Evolutionary conservation across 2,797 vertebrate species (phyloP), one percentile per base, ranked within the genome.

Genomic region (Lithobates pipiens): DNA sequence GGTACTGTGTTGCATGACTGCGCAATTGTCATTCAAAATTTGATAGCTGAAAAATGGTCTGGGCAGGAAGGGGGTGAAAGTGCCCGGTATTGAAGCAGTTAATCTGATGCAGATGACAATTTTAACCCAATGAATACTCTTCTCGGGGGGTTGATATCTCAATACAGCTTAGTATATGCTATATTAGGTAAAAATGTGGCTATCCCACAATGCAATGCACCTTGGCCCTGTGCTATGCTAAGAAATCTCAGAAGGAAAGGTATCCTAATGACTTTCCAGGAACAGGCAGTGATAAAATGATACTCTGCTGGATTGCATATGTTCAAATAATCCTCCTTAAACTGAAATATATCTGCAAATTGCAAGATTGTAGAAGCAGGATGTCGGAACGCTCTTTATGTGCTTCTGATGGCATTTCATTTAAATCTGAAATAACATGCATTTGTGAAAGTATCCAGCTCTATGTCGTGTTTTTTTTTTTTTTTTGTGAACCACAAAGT

Each of bases 401-500:
- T 50, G 11, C 34, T 63, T 29, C 34, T 78, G 46, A 44, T 78
- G 46, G 70, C 76, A 57, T 72, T 67, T 34, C 46, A 76, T 85
- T 80, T 36, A 80, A 76, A 34, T 76, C 16, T 79, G 50, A 50
- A 46, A 85, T 36, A 50, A 77, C 57, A 65, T 29, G 39, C 63
- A 72, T 69, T 63, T 72, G 16, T 80, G 67, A 67, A 82, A 73
- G 44, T 27, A 61, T 86, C 65, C 36, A n/a, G 46, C 70, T 81
- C 18, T 76, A 63, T 68, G 77, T 78, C 46, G 16, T 13, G 15
- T 5, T 65, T 75, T 61, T 57, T 67, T 77, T 46, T 21, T 4
- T 75, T 61, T 57, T 67, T 77, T 34, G 13, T 23, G 65, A 73
- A 82, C 74, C 46, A 42, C 79, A 72, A 70, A 86, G 68, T 86